phyloP scores from a whole-genome alignment of 1,140 invertebrate species.

The Euwallacea similis region DNA sequence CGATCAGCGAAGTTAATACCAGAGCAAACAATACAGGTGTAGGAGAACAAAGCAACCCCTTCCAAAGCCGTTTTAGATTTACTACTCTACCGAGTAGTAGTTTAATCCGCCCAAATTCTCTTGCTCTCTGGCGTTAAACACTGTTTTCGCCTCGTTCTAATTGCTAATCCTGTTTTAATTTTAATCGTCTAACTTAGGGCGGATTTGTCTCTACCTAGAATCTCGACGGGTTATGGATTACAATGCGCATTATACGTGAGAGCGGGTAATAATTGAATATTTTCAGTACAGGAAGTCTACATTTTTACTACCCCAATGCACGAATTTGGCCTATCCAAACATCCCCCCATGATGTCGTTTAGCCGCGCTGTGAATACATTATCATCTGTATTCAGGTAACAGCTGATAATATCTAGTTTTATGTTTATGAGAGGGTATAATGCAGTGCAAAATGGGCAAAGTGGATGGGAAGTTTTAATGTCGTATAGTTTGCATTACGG shows the following conservation, averaged over 20 bases:
- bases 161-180: conserved; percentile 29
- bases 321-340: background rate
- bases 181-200: conserved; percentile 18
- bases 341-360: conserved; percentile 11
- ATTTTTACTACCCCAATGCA: conserved; percentile 2
- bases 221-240: conserved; percentile 19
- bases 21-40: background rate
- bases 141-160: conserved; percentile 25
- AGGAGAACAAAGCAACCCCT: background rate
- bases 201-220: conserved; percentile 20
- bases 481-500: conserved; percentile 8
- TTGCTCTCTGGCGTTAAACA: conserved; percentile 27
- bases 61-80: conserved; percentile 10
- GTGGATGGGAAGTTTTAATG: conserved; percentile 9
- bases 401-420: conserved; percentile 23
- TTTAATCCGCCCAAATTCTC: conserved; percentile 23
- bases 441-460: conserved; percentile 11
- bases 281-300: background rate
- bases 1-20: background rate
- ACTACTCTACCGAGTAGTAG: conserved; percentile 9
- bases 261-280: conserved; percentile 11
- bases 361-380: conserved; percentile 10
- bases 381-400: conserved; percentile 10
- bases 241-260: conserved; percentile 4
- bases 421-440: conserved; percentile 17